Evolutionary conservation across 2,113 vertebrate genomes (phyloP), one percentile per base, ranked within the genome.

Genomic region (Oryzias melastigma): DNA sequence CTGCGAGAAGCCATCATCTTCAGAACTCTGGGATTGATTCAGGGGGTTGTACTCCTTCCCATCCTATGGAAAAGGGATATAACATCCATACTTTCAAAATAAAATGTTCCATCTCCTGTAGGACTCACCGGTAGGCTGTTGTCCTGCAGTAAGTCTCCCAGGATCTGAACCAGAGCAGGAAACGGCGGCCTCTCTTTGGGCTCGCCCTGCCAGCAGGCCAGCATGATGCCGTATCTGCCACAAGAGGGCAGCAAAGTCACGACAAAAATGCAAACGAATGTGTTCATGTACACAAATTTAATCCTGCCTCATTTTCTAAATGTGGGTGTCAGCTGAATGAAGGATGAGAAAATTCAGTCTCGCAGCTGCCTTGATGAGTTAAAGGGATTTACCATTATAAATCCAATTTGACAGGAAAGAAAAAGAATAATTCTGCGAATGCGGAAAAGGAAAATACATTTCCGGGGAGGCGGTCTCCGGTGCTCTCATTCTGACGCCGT

Each of bases 141-240:
- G 35, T 94, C 93, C 83, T 96, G 96, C 55, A 99, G 93, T 73
- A 99, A 90, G 85, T 98, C 93, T 40, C 95, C 97, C 67, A 99
- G 88, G 72, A 94, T 94, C 84, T 96, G 95, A 69, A 98, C 94
- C 74, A 99, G 89, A 22, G 94, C 93, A 0, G 94, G 94, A 80
- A 99, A 99, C 0, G 87, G 92, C 0, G 97, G 97, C 63, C 97
- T 94, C 44, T 95, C 93, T 71, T 94, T 95, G 68, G 95, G 96
- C 78, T 98, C 96, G 0, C 96, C 92, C 0, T 96, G 93, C 97
- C 97, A 99, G 89, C 96, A 98, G 86, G 91, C 95, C 88, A 98
- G 87, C 97, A 99, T 99, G 85, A 98, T 90, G 56, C 91, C 93
- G 14, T 98, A 95, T 92, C 97, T 98, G 85, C 75, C 65, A 81